Base-by-base conservation (phyloP, 2,888 invertebrate genomes). In the Busseola fusca region DNA sequence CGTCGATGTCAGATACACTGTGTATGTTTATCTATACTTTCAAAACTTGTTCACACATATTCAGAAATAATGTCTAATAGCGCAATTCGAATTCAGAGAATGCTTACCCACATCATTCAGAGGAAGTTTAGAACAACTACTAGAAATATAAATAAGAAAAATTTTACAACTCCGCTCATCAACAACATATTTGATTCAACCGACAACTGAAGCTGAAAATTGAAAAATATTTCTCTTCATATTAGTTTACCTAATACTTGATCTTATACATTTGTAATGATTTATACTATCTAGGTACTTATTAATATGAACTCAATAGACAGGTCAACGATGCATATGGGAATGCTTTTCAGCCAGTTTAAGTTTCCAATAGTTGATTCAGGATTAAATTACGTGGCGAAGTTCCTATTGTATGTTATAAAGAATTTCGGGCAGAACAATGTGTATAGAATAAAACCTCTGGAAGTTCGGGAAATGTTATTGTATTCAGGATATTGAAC, bases 401-500 rank as follows among this genome's bases (percentile, higher is more conserved):
- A 40, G 40, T 40, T 12, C 12, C 12, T 40, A 14, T 40, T 40
- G 40, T 40, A 12, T 40, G 40, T 40, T 40, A 40, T 14, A 40
- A 40, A 14, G 14, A 14, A 14, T 40, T 12, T 40, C 14, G 14
- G 40, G 14, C 40, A 40, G 3, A 40, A 40, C 40, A 40, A 40
- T 40, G 40, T 14, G 40, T 14, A 40, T 40, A 14, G 40, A 40
- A 40, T 40, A 40, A 14, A 40, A 40, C 40, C 12, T 40, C 40
- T 40, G 14, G 40, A 40, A 14, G 14, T 40, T 14, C 37, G 37
- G 37, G 16, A 57, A 57, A 64, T 64, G 62, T 57, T n/a, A 59
- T 57, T 78, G 62, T 65, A 27, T 54, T 48, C 68, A 58, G 68
- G 50, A 73, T 66, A 69, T 78, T 78, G 62, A 66, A 78, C 56